These are phyloP conservation scores for Ectropis grisescens DNA, from an alignment of 1,140 invertebrate species.

Conservation along the genomic window DNA sequence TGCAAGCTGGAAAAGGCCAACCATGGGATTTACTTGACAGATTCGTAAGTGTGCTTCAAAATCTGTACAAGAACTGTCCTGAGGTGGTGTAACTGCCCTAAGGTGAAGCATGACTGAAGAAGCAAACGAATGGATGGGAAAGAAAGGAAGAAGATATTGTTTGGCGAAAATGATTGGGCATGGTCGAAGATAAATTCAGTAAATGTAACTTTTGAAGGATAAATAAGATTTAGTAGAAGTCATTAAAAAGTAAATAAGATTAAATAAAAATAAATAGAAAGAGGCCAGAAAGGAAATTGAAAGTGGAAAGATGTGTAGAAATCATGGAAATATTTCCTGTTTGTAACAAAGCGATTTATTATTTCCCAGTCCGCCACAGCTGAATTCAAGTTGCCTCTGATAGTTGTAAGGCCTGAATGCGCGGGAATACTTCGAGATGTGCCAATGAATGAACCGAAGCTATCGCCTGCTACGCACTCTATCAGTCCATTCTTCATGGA, in stretches of 20 bases:
- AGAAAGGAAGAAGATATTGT: slow-evolving; percentile 4
- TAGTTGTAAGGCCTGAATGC: slow-evolving; percentile 75
- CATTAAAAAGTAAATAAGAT: too few species aligned
- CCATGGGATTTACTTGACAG: slow-evolving; percentile 73
- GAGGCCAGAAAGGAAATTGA: too few species aligned
- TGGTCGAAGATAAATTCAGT: too few species aligned
- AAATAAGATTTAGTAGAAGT: too few species aligned
- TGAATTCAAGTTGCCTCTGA: slow-evolving; percentile 75
- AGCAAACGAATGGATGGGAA: slow-evolving; percentile 22
- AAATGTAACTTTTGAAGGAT: too few species aligned
- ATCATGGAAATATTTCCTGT: too few species aligned
- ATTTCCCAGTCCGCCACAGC: slow-evolving; percentile 71
- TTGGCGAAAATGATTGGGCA: too few species aligned
- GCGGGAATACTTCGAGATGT: slow-evolving; percentile 72
- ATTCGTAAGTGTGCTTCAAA: slow-evolving; percentile 60
- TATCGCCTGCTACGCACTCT: slow-evolving; percentile 66
- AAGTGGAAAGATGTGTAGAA: too few species aligned
- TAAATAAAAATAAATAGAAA: too few species aligned
- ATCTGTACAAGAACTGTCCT: too few species aligned
- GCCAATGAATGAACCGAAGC: slow-evolving; percentile 69
- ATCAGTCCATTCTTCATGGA: slow-evolving; percentile 79
- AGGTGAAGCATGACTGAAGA: slow-evolving; percentile 4
- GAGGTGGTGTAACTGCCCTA: too few species aligned
- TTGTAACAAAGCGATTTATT: background rate
- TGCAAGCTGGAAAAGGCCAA: slow-evolving; percentile 71